These are phyloP conservation scores for Enteromius thamalakanensis DNA, from an alignment of 2,797 vertebrate genomes.

Conservation along the genomic window DNA sequence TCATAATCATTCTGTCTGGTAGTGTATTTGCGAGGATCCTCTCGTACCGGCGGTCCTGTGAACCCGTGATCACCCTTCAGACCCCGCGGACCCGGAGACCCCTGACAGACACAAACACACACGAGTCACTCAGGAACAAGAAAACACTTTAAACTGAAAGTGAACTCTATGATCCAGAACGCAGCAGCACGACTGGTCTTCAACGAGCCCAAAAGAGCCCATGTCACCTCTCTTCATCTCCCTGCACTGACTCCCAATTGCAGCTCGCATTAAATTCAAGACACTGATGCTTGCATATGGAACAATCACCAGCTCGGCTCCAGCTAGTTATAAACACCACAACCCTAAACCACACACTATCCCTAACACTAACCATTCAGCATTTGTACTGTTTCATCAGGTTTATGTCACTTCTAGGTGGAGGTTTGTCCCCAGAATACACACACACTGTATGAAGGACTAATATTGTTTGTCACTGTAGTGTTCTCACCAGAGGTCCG, in stretches of 20 bases:
- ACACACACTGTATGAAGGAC: not conserved
- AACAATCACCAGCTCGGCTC: no score
- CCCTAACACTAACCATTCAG: not conserved
- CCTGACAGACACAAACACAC: conserved; percentile 71
- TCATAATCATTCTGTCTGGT: not conserved
- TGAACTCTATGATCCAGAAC: not conserved
- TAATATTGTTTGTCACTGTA: not conserved
- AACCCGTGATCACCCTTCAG: conserved; percentile 89
- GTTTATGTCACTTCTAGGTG: not conserved
- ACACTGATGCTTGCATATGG: no score
- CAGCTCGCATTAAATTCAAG: no score
- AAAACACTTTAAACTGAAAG: not conserved
- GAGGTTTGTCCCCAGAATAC: not conserved
- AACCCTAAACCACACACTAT: no score
- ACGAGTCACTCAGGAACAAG: not conserved
- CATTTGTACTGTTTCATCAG: not conserved
- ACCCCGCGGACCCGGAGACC: conserved; percentile 82
- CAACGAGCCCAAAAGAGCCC: no score
- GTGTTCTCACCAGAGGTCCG: conserved; percentile 86
- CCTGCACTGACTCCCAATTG: no score
- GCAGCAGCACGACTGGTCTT: no score
- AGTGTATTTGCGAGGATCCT: not conserved
- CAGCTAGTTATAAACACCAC: not conserved
- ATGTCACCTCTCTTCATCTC: no score
- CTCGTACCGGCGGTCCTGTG: conserved; percentile 84